phyloP scores from a whole-genome alignment of 2,113 vertebrate species.

The Platichthys flesus region DNA sequence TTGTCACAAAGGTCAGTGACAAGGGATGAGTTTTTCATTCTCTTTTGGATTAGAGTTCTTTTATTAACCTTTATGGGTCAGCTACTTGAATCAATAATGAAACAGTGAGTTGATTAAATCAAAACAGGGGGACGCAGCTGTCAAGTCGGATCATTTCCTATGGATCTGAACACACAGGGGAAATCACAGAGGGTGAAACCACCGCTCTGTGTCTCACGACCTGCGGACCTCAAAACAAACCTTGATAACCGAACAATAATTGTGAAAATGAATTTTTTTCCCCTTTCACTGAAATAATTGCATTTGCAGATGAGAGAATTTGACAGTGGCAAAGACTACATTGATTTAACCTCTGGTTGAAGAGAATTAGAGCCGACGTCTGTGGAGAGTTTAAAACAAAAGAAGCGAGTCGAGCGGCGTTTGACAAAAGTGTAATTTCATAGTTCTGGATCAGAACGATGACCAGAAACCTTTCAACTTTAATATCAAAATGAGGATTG shows the following conservation, averaged over 20 bases:
- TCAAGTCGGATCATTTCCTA: slow-evolving; percentile 60
- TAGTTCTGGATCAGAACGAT: no score
- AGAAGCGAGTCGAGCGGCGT: no score
- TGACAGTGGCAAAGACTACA: neutral
- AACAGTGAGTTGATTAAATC: slow-evolving; percentile 56
- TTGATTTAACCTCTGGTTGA: neutral
- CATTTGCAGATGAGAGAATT: slow-evolving; percentile 6
- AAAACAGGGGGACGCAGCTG: slow-evolving; percentile 62
- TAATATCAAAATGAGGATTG: no score
- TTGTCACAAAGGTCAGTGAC: neutral
- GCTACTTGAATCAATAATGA: slow-evolving; percentile 47
- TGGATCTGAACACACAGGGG: slow-evolving; percentile 48
- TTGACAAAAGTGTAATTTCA: no score
- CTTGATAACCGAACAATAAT: slow-evolving; percentile 22
- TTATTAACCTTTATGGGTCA: slow-evolving; percentile 61
- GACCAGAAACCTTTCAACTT: no score
- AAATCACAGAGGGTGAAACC: slow-evolving; percentile 41
- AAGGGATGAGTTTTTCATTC: neutral
- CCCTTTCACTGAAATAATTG: neutral
- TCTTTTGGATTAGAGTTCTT: slow-evolving; percentile 33
- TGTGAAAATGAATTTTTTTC: neutral
- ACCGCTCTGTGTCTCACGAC: slow-evolving; percentile 16
- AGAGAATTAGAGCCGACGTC: no score
- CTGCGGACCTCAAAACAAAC: slow-evolving; percentile 37
- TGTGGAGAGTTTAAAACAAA: no score